phyloP scores from a whole-genome alignment of 2,888 invertebrate species.

The Plebejus melissa region DNA sequence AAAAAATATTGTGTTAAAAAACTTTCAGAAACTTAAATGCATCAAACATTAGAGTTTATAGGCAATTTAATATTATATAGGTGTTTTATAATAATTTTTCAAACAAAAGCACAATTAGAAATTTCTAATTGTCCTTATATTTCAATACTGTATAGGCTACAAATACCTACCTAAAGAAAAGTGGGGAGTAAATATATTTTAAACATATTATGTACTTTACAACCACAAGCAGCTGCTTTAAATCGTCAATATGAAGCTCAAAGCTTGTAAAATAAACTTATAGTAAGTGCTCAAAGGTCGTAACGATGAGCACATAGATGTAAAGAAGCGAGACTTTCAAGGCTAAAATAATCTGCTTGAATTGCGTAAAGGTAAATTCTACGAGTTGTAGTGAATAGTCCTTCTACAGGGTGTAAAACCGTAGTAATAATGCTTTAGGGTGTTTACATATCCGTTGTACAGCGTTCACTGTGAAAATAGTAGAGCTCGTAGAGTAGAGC shows the following conservation, averaged over 20 bases:
- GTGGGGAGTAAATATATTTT: background rate
- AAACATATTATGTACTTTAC: background rate
- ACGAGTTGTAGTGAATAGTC: background rate
- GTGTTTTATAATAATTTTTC: too few relatives aligned
- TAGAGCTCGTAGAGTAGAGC: too few relatives aligned
- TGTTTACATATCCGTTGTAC: too few relatives aligned
- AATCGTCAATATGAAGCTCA: background rate
- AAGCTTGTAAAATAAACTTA: background rate
- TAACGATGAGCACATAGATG: conserved; percentile 1
- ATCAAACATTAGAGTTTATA: too few relatives aligned
- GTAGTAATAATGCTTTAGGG: too few relatives aligned
- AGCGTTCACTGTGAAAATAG: too few relatives aligned
- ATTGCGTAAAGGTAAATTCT: background rate
- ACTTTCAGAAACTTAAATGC: too few relatives aligned
- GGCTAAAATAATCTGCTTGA: background rate
- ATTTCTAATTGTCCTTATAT: background rate
- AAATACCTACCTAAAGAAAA: background rate
- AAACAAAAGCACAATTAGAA: background rate
- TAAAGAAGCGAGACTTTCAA: conserved; percentile 16
- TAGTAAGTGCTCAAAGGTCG: conserved; percentile 4
- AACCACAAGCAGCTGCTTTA: background rate
- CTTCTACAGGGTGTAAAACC: background rate
- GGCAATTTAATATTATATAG: too few relatives aligned
- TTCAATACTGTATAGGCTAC: background rate
- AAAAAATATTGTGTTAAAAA: background rate